Conservation (phyloP, 2,888 invertebrate genomes). For the Branchellion lobata region DNA sequence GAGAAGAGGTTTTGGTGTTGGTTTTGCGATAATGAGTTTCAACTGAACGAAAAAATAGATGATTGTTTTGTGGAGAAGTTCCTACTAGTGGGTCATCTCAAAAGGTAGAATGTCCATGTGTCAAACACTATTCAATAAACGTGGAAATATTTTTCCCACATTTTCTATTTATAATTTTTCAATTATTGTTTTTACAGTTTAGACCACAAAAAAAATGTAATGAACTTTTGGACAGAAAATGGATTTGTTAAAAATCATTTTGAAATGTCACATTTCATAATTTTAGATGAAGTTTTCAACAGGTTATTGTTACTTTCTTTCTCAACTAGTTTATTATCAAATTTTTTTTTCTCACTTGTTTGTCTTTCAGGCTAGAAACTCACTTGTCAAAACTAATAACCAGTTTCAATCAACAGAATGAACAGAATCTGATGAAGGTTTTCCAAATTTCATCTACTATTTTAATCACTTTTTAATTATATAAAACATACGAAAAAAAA, state of each 20-base stretch:
- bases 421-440: not conserved
- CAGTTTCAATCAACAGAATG: not conserved
- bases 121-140: too few species aligned
- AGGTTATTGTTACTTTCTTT: not conserved
- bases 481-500: not conserved
- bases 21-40: conserved; percentile 11
- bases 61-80: conserved; percentile 2
- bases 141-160: too few species aligned
- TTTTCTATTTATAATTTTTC: not conserved
- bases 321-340: not conserved
- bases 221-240: not conserved
- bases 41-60: not conserved
- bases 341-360: not conserved
- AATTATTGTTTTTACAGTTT: not conserved
- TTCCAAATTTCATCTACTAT: not conserved
- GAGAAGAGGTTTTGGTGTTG: conserved; percentile 17
- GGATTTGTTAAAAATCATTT: not conserved
- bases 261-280: not conserved
- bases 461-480: not conserved
- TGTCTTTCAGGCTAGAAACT: not conserved
- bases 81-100: conserved; percentile 1
- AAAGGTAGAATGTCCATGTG: conserved; percentile 1
- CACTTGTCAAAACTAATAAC: not conserved
- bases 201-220: conserved; percentile 6
- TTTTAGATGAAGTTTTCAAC: not conserved